These are phyloP conservation scores for Zaprionus nigranus DNA, from an alignment of 1,140 invertebrate species.

Conservation along the genomic window DNA sequence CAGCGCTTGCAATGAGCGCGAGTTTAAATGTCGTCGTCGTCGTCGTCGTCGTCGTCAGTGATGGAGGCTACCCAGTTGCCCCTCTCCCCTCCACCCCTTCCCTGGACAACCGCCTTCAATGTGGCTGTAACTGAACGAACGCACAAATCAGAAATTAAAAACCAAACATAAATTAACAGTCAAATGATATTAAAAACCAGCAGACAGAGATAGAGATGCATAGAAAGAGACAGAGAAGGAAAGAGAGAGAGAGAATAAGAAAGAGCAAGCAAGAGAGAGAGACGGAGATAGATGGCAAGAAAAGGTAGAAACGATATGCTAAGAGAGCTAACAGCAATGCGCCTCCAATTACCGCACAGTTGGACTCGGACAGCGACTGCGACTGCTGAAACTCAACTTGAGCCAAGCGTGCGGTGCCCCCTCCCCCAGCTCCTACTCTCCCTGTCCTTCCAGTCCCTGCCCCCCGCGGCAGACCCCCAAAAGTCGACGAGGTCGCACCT, in stretches of 20 bases:
- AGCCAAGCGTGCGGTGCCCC: conserved; percentile 58
- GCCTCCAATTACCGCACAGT: conserved; percentile 65
- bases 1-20: conserved; percentile 64
- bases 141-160: conserved; percentile 84
- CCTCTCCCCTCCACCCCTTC: not conserved
- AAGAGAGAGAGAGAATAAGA: conserved; percentile 27
- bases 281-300: conserved; percentile 13
- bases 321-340: conserved; percentile 46
- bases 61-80: conserved; percentile 34
- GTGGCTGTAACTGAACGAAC: conserved; percentile 62
- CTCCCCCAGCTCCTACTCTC: not conserved
- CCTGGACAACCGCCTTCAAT: conserved; percentile 35
- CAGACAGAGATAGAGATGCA: conserved; percentile 45
- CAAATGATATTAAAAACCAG: conserved; percentile 78
- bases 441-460: not conserved
- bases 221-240: conserved; percentile 13
- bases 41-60: conserved; percentile 27
- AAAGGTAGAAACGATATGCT: conserved; percentile 44
- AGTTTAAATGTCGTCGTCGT: conserved; percentile 68
- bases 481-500: conserved; percentile 73
- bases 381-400: conserved; percentile 67
- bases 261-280: conserved; percentile 28
- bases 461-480: conserved; percentile 11
- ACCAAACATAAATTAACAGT: conserved; percentile 83
- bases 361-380: conserved; percentile 38